Percentiles rank a stretch among this genome's conserved stretches.
phyloP scores from a whole-genome alignment of 2,888 invertebrate genomes.

The Stramonita haemastoma region DNA sequence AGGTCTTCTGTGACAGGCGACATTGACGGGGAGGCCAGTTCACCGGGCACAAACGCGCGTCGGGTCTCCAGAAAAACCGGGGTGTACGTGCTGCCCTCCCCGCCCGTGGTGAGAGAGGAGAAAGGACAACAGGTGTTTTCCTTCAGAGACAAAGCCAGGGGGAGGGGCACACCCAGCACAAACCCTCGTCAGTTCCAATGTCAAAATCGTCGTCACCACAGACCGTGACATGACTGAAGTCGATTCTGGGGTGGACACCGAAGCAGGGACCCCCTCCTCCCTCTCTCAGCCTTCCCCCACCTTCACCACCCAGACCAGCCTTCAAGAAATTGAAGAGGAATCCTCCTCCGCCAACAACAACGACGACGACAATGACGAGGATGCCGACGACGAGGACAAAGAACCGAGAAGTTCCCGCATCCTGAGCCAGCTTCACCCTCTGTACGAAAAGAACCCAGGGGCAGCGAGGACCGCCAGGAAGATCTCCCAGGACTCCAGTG shows the following conservation, averaged over 20 bases:
- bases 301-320: neutral
- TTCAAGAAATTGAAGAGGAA: neutral
- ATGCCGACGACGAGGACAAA: neutral
- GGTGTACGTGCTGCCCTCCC: slow-evolving; percentile 21
- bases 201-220: slow-evolving; percentile 9
- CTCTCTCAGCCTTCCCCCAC: neutral
- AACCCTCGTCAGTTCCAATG: neutral
- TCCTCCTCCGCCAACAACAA: neutral
- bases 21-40: neutral
- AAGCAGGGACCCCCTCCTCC: slow-evolving; percentile 33
- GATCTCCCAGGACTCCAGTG: slow-evolving; percentile 22
- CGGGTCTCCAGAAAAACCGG: neutral
- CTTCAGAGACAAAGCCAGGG: neutral
- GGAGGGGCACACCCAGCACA: neutral
- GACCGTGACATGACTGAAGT: neutral
- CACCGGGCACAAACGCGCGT: neutral
- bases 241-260: slow-evolving; percentile 39
- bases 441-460: slow-evolving; percentile 33
- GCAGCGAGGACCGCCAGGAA: slow-evolving; percentile 9
- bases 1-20: neutral
- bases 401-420: neutral
- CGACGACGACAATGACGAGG: neutral
- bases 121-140: neutral
- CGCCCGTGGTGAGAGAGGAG: neutral
- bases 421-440: slow-evolving; percentile 3